phyloP scores from a whole-genome alignment of 2,113 vertebrate species.

The Larimichthys polyactis region DNA sequence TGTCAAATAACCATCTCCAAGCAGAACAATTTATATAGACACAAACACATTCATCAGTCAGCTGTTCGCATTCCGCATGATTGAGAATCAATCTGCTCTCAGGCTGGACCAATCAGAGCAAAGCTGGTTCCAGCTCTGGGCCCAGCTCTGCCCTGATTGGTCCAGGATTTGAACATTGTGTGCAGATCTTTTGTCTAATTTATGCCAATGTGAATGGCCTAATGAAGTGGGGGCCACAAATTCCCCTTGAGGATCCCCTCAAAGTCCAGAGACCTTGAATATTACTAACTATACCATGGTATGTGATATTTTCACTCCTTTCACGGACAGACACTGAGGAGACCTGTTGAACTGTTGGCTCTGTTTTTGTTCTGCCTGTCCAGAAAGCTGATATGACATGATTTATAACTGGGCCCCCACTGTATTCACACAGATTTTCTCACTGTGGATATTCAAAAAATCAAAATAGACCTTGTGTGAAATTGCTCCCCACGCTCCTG shows the following conservation, averaged over 20 bases:
- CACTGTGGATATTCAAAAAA: conserved; percentile 42
- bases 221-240: conserved; percentile 28
- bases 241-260: conserved; percentile 15
- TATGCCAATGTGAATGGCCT: conserved; percentile 25
- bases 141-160: not conserved
- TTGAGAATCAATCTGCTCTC: not conserved
- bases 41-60: not conserved
- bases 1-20: not conserved
- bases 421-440: conserved; percentile 22
- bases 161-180: too few relatives aligned
- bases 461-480: conserved; percentile 24
- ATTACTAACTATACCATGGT: conserved; percentile 12
- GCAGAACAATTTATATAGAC: not conserved
- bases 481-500: conserved; percentile 33
- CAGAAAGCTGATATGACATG: conserved; percentile 17
- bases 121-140: not conserved
- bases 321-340: conserved; percentile 14
- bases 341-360: conserved; percentile 19
- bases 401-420: conserved; percentile 25
- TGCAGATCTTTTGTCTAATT: not conserved
- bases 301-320: conserved; percentile 29
- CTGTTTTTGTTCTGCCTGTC: conserved; percentile 31
- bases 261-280: conserved; percentile 31
- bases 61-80: not conserved
- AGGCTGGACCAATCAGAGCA: not conserved